Base-by-base conservation (phyloP, 2,888 invertebrate species). In the Gonocerus acuteangulatus region DNA sequence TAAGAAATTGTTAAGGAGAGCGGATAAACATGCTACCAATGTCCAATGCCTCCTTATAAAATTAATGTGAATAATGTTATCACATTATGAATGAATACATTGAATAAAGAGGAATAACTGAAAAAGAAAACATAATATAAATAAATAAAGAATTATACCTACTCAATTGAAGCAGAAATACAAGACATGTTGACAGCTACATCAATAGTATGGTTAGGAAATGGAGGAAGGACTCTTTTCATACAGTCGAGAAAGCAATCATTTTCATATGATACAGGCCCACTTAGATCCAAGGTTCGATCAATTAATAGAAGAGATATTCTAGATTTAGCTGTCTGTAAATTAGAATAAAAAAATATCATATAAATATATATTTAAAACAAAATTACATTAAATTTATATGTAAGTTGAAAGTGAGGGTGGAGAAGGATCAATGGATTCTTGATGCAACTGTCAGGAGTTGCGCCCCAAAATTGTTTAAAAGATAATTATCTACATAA, bases 171-270 rank as follows among this genome's bases (percentile, higher is more conserved):
- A 62, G 76, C 72, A 69, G 82, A 81, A 1, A 85, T 70, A 0
- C 80, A 73, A n/a, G 81, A 77, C 82, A 85, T 82, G 66, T 82
- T 79, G 1, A 86, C 78, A 9, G 81, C 79, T 2, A 84, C 78
- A 69, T 86, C 86, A 67, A 79, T 81, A 44, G 74, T 73, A 70
- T 85, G 85, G 56, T 80, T 80, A 0, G 82, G 82, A 48, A 85
- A 78, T 66, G 78, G 75, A 0, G 84, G 83, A 52, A 85, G 72
- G 42, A 82, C 76, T 16, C 76, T 74, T 71, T 82, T 74, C 51
- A 84, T 77, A 68, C 79, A 80, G 65, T 84, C 84, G 21, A 85
- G 73, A 21, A 84, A 73, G 0, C 82, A 81, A 68, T 84, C 83
- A 45, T 78, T 78, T 49, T 79, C 77, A 69, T 83, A 80, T 63